A percentile compares a stretch with the other conserved stretches of the same genome.
Conservation (phyloP, 30 jellyfish, hydroid and myxozoan species). For the Pseudorhiza aurosa region DNA sequence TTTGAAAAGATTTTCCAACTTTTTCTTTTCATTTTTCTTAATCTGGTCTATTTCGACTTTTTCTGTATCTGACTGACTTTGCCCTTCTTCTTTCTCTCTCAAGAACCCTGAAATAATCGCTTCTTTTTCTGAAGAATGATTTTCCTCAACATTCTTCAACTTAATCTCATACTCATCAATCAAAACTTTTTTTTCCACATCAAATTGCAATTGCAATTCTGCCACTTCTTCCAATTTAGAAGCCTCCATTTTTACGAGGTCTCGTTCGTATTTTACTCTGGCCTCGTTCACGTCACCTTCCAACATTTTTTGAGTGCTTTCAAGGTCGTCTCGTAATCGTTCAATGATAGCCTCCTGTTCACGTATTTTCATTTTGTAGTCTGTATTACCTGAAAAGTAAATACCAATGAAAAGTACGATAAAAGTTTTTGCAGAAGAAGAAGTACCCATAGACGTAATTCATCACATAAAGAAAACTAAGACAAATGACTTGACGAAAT, state of each 20-base stretch:
- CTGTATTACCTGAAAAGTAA: slow-evolving; percentile 63
- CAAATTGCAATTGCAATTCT: slow-evolving; percentile 59
- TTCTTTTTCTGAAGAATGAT: slow-evolving; percentile 57
- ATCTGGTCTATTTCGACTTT: slow-evolving; percentile 46
- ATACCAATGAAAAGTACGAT: no score
- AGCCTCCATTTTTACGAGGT: slow-evolving; percentile 52
- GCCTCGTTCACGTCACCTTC: slow-evolving; percentile 72
- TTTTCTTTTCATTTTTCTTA: slow-evolving; percentile 59
- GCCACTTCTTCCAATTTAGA: slow-evolving; percentile 65
- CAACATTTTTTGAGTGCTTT: slow-evolving; percentile 73
- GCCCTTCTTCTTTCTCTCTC: slow-evolving; percentile 67
- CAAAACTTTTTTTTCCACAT: slow-evolving; percentile 59
- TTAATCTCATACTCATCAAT: slow-evolving; percentile 51
- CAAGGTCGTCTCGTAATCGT: slow-evolving; percentile 73
- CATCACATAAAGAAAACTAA: no score
- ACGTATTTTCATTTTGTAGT: slow-evolving; percentile 58
- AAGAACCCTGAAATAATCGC: slow-evolving; percentile 61
- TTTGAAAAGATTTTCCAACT: slow-evolving; percentile 65
- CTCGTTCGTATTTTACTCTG: slow-evolving; percentile 59
- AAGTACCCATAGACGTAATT: no score
- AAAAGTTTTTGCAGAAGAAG: no score
- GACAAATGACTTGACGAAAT: no score
- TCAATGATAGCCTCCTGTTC: slow-evolving; percentile 78
- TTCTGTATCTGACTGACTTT: slow-evolving; percentile 70
- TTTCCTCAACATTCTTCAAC: slow-evolving; percentile 23